phyloP scores from a whole-genome alignment of 2,888 invertebrate species.

The Hemistola chrysoprasaria region DNA sequence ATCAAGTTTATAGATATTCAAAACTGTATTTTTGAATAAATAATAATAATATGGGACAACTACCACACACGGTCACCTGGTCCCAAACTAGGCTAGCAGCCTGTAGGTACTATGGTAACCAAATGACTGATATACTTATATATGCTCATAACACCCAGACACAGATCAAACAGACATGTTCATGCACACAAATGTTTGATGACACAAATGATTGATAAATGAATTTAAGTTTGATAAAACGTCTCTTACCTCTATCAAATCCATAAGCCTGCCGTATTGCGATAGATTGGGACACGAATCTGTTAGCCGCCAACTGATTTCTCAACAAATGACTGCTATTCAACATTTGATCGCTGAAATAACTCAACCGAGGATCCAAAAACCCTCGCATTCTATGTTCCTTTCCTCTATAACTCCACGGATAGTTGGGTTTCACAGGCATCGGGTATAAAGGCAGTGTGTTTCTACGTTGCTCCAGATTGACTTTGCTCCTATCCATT shows the following conservation, averaged over 20 bases:
- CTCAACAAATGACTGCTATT: slow-evolving; percentile 60
- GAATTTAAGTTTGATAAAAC: slow-evolving; percentile 8
- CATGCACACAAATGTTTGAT: no score
- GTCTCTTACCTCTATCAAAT: slow-evolving; percentile 63
- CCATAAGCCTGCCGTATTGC: slow-evolving; percentile 61
- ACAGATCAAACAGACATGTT: no score
- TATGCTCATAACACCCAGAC: no score
- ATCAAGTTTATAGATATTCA: no score
- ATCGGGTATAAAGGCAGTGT: slow-evolving; percentile 67
- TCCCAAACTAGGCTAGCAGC: no score
- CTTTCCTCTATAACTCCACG: slow-evolving; percentile 59
- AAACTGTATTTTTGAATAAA: no score
- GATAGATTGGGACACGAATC: slow-evolving; percentile 54
- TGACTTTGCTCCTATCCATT: slow-evolving; percentile 44
- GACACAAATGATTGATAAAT: no score
- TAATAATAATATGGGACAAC: no score
- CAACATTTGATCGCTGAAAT: slow-evolving; percentile 61
- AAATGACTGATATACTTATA: no score
- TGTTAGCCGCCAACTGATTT: slow-evolving; percentile 58
- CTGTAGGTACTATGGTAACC: no score
- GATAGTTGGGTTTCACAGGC: slow-evolving; percentile 55
- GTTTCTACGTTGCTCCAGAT: slow-evolving; percentile 57
- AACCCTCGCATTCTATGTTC: slow-evolving; percentile 32
- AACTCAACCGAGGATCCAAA: slow-evolving; percentile 51
- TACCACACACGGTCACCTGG: no score